phyloP scores from a whole-genome alignment of 2,888 invertebrate species.

The Pterostichus madidus region DNA sequence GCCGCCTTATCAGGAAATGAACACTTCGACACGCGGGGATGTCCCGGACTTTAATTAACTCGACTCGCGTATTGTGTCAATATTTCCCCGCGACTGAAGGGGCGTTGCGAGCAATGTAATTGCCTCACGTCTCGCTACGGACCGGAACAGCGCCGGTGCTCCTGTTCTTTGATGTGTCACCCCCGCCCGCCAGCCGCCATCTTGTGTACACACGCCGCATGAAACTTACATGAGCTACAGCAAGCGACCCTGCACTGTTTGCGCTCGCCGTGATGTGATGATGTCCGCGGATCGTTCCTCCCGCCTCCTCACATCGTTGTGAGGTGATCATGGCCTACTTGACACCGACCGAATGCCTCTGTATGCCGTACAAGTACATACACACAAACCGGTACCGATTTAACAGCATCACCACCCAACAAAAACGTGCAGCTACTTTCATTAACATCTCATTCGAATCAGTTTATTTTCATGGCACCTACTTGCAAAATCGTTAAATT shows the following conservation, averaged over 20 bases:
- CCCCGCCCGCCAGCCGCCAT: conserved; percentile 72
- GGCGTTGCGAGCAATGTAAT: conserved; percentile 74
- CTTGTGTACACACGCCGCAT: conserved; percentile 75
- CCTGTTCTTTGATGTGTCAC: conserved; percentile 75
- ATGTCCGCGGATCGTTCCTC: conserved; percentile 68
- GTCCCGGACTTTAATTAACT: conserved; percentile 74
- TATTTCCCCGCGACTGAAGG: conserved; percentile 71
- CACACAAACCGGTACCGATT: conserved; percentile 31
- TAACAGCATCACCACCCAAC: conserved; percentile 13
- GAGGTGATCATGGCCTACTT: conserved; percentile 41
- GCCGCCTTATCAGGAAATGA: conserved; percentile 75
- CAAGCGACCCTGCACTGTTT: conserved; percentile 69
- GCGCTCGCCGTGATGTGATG: conserved; percentile 69
- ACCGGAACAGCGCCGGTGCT: conserved; percentile 71
- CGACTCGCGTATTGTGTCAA: conserved; percentile 74
- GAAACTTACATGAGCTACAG: conserved; percentile 77
- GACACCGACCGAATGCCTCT: conserved; percentile 6
- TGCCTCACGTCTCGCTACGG: conserved; percentile 74
- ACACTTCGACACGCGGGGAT: conserved; percentile 74
- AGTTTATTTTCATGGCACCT: not conserved
- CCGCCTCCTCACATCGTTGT: conserved; percentile 14
- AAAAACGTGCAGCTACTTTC: conserved; percentile 20
- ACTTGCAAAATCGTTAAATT: not conserved
- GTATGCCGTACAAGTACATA: conserved; percentile 17
- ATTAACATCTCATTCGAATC: conserved; percentile 34